Evolutionary conservation across 2,888 invertebrate genomes (phyloP), one percentile per base, ranked within the genome.

Genomic region (Pheosia tremula): DNA sequence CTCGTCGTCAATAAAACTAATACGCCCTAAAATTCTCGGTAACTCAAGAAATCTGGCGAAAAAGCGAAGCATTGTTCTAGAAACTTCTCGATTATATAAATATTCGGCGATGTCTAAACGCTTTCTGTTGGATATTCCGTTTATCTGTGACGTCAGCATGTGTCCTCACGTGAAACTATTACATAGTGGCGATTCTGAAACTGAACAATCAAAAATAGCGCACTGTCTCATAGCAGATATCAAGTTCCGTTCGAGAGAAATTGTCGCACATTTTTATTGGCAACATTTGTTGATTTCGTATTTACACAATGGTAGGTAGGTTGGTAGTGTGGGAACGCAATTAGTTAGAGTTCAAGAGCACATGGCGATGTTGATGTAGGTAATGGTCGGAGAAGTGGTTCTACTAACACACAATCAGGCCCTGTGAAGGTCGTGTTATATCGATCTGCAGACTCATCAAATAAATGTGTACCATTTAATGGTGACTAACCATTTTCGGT

Each of bases 101-200:
- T 70, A 69, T 66, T 66, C 68, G 65, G 62, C 54, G 50, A 11
- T 53, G 36, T 59, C 55, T 11, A 11, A 62, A 62, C 53, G 62
- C 66, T 75, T 73, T 69, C 72, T 69, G 58, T 64, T 74, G 61
- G 68, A 75, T 63, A 65, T 71, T 69, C 66, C 56, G 67, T 58
- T 62, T 63, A 59, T 60, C 61, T 63, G 49, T 69, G 71, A 71
- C 67, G 67, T 71, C 57, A 24, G 24, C 57, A 49, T 57, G 43
- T 64, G 69, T 62, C 58, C 62, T 61, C 52, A 56, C 52, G 41
- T 56, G 62, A 64, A 58, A n/a, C 13, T 52, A 36, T 66, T 47
- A 52, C 59, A 62, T 65, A 56, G 60, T 64, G 59, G 69, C 49
- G 58, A 60, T 62, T 61, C 61, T 62, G 59, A 61, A 52, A 56